Percentiles rank a stretch among this genome's conserved stretches.
Conservation (phyloP, 92 coral and sea anemone species). For the Parazoanthus swiftii region DNA sequence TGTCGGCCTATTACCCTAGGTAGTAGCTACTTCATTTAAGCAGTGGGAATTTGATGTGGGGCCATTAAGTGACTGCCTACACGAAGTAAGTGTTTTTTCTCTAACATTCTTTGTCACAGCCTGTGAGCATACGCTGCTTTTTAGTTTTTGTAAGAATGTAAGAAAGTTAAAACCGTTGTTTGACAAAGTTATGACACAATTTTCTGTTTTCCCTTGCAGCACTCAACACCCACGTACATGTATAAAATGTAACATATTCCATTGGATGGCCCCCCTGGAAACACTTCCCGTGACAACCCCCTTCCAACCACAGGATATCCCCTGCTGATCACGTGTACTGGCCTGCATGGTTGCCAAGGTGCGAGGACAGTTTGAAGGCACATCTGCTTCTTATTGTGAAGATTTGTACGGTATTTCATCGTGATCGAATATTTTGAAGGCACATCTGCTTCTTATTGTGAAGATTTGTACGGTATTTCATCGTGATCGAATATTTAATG, state of each 20-base stretch:
- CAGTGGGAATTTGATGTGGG: too few relatives aligned
- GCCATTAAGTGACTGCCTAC: too few relatives aligned
- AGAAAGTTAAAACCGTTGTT: background rate
- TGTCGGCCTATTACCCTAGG: too few relatives aligned
- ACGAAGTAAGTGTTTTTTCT: too few relatives aligned
- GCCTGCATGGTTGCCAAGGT: background rate
- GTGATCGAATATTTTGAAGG: background rate
- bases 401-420: background rate
- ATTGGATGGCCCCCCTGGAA: background rate
- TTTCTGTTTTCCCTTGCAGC: slow-evolving; percentile 9
- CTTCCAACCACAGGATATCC: background rate
- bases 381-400: background rate
- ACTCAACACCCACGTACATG: background rate
- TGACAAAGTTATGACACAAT: too few relatives aligned
- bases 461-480: background rate
- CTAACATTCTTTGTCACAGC: too few relatives aligned
- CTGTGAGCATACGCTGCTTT: background rate
- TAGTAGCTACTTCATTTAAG: too few relatives aligned
- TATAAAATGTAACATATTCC: slow-evolving; percentile 30
- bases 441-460: background rate
- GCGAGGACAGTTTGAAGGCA: background rate
- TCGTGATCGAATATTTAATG: background rate
- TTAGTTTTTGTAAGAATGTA: background rate
- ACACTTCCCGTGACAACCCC: background rate
- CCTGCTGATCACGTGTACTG: background rate